These are phyloP conservation scores for Octomys mimax DNA, from an alignment of 2,797 vertebrate genomes.

Conservation along the genomic window DNA sequence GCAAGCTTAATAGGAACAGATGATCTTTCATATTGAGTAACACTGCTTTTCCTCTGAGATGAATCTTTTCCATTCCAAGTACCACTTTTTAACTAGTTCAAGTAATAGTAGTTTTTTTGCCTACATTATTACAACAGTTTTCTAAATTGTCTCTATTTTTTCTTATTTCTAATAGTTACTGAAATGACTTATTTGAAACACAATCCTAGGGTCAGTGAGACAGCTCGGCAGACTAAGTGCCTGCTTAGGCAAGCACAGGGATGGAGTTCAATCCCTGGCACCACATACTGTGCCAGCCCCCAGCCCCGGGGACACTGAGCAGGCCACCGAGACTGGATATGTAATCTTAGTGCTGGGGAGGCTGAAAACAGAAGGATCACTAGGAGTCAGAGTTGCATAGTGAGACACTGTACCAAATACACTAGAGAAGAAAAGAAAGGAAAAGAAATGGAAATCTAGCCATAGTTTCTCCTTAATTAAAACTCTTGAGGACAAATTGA, in stretches of 20 bases:
- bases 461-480: background rate
- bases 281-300: too few species aligned
- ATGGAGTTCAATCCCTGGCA: too few species aligned
- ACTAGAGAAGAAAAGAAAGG: too few species aligned
- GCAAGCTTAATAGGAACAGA: background rate
- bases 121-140: background rate
- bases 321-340: too few species aligned
- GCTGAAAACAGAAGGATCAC: too few species aligned
- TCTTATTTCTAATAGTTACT: conserved; percentile 6
- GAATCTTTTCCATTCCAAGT: background rate
- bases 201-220: background rate
- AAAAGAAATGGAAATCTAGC: background rate
- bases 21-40: background rate
- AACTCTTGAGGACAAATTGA: background rate
- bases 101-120: background rate
- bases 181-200: conserved; percentile 33
- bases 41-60: background rate
- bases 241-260: too few species aligned
- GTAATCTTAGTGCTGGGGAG: too few species aligned
- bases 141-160: background rate
- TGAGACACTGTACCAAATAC: too few species aligned
- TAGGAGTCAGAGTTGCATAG: too few species aligned
- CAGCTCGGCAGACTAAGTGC: too few species aligned
- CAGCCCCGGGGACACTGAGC: too few species aligned
- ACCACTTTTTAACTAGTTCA: background rate